Evolutionary conservation across 2,113 vertebrate species (phyloP).

Genomic region (Saguinus midas): DNA sequence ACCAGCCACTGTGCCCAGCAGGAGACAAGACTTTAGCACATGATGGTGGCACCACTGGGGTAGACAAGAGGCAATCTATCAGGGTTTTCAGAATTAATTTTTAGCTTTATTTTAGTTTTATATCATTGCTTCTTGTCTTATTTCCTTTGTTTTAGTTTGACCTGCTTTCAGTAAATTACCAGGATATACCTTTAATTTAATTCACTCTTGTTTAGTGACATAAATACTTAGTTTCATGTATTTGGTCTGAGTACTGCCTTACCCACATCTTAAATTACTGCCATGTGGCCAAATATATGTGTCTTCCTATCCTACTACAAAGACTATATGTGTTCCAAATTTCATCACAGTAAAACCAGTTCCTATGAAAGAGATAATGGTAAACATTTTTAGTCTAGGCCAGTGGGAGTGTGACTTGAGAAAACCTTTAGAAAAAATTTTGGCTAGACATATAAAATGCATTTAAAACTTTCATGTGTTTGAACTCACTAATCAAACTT

Average conservation of each 20-base stretch:
- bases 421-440: neutral
- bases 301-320: neutral
- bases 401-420: neutral
- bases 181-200: neutral
- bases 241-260: neutral
- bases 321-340: neutral
- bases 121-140: neutral
- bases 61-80: neutral
- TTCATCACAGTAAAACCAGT: neutral
- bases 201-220: neutral
- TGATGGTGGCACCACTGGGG: accelerated
- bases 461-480: neutral
- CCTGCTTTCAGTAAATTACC: neutral
- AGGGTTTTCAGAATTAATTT: no score
- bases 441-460: neutral
- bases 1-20: no score
- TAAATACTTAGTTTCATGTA: neutral
- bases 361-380: neutral
- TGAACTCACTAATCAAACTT: neutral
- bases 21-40: neutral
- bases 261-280: neutral
- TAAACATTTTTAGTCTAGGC: neutral
- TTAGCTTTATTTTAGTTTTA: neutral
- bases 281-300: neutral
- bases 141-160: neutral